A percentile compares a stretch with the other conserved stretches of the same genome.
Evolutionary conservation across 2,888 invertebrate genomes (phyloP).

Genomic region (Dynastes grantii): DNA sequence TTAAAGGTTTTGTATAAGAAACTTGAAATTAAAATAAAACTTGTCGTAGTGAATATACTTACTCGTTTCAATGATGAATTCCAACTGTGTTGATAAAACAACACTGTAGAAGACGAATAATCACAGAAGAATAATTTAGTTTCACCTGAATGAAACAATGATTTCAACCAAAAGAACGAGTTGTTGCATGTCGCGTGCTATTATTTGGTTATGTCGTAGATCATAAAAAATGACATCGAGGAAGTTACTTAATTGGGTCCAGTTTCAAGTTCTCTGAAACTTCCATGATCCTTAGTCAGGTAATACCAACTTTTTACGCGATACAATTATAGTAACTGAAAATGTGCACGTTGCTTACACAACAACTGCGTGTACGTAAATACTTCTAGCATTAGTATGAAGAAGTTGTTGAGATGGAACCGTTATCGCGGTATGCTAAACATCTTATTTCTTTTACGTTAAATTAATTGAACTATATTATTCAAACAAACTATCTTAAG

Average conservation of each 20-base stretch:
- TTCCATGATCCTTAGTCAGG: background rate
- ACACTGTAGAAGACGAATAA: background rate
- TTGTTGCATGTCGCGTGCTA: conserved; percentile 40
- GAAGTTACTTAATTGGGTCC: conserved; percentile 49
- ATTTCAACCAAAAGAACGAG: conserved; percentile 39
- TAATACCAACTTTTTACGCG: conserved; percentile 8
- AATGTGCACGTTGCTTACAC: conserved; percentile 14
- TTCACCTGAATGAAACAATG: conserved; percentile 36
- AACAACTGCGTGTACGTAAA: background rate
- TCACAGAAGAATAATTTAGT: conserved; percentile 31
- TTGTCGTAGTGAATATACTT: too few relatives aligned
- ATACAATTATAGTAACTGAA: conserved; percentile 26
- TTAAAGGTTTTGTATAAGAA: too few relatives aligned
- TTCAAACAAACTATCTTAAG: background rate
- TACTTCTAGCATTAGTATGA: background rate
- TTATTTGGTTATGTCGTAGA: conserved; percentile 50
- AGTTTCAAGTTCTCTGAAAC: conserved; percentile 47
- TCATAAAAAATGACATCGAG: conserved; percentile 47
- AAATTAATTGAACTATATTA: too few relatives aligned
- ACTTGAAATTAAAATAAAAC: too few relatives aligned
- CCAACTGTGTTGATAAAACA: background rate
- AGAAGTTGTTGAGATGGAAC: background rate
- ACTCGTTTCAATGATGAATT: background rate
- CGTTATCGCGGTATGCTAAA: background rate
- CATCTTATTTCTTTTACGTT: too few relatives aligned